These are phyloP conservation scores for Chionomys nivalis DNA, from an alignment of 2,113 vertebrate species.

Conservation along the genomic window DNA sequence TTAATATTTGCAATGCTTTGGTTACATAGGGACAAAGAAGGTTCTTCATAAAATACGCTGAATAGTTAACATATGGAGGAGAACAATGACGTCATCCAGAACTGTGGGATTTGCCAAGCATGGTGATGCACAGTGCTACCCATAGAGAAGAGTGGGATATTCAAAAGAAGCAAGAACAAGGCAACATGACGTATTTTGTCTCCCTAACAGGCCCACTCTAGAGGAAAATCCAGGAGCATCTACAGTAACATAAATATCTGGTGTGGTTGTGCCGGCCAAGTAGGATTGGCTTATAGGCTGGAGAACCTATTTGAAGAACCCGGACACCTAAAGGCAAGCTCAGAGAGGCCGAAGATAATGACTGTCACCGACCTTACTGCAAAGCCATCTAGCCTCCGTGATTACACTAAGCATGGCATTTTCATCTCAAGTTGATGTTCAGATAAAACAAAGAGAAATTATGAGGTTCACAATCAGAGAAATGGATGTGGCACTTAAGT, in stretches of 20 bases:
- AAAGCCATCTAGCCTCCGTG: neutral
- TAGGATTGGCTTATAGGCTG: neutral
- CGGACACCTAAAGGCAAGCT: neutral
- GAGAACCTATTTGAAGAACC: neutral
- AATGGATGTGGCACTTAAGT: constrained; percentile 73
- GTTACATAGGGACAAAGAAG: constrained; percentile 62
- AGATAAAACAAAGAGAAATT: constrained; percentile 67
- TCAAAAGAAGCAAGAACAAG: neutral
- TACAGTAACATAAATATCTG: neutral
- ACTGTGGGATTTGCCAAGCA: neutral
- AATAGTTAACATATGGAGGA: constrained; percentile 21
- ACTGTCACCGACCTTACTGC: neutral
- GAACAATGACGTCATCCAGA: neutral
- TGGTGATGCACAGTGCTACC: neutral
- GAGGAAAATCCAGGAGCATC: neutral
- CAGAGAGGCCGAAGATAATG: neutral
- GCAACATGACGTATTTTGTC: neutral
- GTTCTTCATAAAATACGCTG: constrained; percentile 35
- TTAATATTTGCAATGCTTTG: constrained; percentile 74
- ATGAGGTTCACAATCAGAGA: constrained; percentile 69
- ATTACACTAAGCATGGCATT: neutral
- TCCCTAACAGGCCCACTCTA: neutral
- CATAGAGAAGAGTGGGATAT: neutral
- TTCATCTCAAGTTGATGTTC: constrained; percentile 45
- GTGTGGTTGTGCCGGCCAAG: neutral